Evolutionary conservation across 2,888 invertebrate genomes (phyloP), one percentile per base, ranked within the genome.

Genomic region (Morpho achilles): DNA sequence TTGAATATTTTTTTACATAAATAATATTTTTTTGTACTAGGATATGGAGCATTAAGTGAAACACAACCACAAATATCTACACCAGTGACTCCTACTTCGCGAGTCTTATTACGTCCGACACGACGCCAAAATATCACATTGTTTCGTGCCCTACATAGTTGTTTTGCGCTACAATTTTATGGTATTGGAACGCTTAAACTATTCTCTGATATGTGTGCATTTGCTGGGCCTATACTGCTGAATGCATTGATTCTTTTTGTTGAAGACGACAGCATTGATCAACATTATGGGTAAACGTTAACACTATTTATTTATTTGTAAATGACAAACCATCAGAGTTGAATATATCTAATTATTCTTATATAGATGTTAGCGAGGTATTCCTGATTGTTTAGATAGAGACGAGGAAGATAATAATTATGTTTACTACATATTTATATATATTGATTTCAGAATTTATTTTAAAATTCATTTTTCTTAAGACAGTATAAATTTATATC

Each of bases 171-270:
- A 56, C 94, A 96, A 75, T 98, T 97, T 87, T 97, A 97, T 76
- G 92, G 94, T 47, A 93, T 98, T 70, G 98, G 97, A 42, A 74
- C 97, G 58, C 81, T 98, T 8, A 96, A 97, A 80, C 91, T 99
- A 48, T 76, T 95, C 6, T 94, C 96, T 0, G 99, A 99, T 76
- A 92, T 93, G 72, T 91, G 95, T 3, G 95, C 95, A 1, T 99
- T 99, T 86, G 95, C 95, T 22, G 97, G 97, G 0, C 99, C 99
- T 0, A 82, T 99, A 60, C 86, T 99, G 42, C 91, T 99, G 1
- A 97, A 97, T 75, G 93, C 91, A 72, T 88, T 99, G 40, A 94
- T 99, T 2, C 87, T 91, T 32, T 97, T 94, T 76, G 94, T 97
- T 61, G 95, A 97, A 79, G 93, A 94, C 69, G 92, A 92, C 67